These are phyloP conservation scores for Nephrotoma guestfalica DNA, from an alignment of 2,888 invertebrate genomes.

Conservation along the genomic window DNA sequence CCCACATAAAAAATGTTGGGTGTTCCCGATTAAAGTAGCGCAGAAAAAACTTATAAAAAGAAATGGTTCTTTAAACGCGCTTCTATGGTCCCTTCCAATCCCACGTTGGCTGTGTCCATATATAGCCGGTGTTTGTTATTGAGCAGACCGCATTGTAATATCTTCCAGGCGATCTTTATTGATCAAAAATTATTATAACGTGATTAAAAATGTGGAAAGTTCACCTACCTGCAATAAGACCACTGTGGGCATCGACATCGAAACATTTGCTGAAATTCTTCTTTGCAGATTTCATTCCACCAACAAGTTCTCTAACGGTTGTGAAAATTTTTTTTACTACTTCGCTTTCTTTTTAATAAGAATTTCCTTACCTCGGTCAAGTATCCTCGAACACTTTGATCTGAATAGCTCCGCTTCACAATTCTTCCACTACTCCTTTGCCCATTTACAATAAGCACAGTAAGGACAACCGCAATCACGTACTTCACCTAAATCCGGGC, in stretches of 20 bases:
- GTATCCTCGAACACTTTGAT: slow-evolving; percentile 67
- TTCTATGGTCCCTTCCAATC: slow-evolving; percentile 19
- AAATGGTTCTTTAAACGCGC: not conserved
- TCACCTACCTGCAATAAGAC: slow-evolving; percentile 57
- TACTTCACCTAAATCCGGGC: not conserved
- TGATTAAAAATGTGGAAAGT: not conserved
- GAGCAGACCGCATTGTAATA: slow-evolving; percentile 85
- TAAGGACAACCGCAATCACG: not conserved
- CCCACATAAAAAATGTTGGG: not conserved
- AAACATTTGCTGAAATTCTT: slow-evolving; percentile 76
- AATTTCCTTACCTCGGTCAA: slow-evolving; percentile 54
- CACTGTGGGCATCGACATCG: slow-evolving; percentile 78
- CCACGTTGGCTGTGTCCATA: slow-evolving; percentile 67
- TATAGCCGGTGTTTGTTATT: slow-evolving; percentile 80
- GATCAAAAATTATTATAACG: not conserved
- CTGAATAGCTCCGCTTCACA: slow-evolving; percentile 58
- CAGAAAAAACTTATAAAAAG: not conserved
- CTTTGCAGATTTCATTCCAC: slow-evolving; percentile 90
- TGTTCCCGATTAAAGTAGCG: not conserved
- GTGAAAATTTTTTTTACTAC: not conserved
- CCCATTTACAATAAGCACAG: not conserved
- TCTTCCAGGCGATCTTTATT: slow-evolving; percentile 52
- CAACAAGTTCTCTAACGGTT: slow-evolving; percentile 64
- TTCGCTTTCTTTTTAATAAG: not conserved
- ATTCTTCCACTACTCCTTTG: slow-evolving; percentile 21